Conservation (phyloP, 2,797 vertebrate genomes). For the Fringilla coelebs region DNA sequence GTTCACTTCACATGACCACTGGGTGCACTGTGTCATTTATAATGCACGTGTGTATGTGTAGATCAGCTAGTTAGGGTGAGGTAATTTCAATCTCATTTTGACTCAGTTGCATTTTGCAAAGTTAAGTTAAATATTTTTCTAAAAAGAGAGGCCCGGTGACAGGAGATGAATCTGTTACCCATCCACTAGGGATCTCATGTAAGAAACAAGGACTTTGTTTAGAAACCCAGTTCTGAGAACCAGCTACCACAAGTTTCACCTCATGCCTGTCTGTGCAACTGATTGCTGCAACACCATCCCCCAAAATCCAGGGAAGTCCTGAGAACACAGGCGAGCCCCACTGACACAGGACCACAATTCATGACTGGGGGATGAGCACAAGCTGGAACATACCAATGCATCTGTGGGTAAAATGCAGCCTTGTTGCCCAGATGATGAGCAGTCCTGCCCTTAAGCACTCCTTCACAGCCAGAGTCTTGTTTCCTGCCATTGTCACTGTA, state of each 20-base stretch:
- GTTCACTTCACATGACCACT: not conserved
- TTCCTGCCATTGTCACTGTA: not conserved
- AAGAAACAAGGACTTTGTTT: not conserved
- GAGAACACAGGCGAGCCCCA: not conserved
- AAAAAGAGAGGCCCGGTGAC: not conserved
- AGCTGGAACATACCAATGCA: not conserved
- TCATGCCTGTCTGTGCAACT: not conserved
- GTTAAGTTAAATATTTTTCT: not conserved
- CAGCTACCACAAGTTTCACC: not conserved
- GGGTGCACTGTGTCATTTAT: not conserved
- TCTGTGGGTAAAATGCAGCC: not conserved
- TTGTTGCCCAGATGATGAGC: not conserved
- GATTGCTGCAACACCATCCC: not conserved
- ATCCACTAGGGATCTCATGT: not conserved
- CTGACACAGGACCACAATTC: not conserved
- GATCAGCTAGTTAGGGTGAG: not conserved
- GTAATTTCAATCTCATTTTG: not conserved
- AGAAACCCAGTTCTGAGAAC: not conserved
- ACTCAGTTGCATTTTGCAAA: not conserved
- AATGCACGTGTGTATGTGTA: not conserved
- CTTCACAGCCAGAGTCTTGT: not conserved
- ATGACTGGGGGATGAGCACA: not conserved
- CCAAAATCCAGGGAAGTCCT: not conserved
- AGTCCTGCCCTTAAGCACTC: not conserved
- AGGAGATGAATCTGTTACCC: not conserved